Percentiles rank a stretch among this genome's conserved stretches.
Evolutionary conservation across 2,113 vertebrate species (phyloP).

Genomic region (Steatornis caripensis): DNA sequence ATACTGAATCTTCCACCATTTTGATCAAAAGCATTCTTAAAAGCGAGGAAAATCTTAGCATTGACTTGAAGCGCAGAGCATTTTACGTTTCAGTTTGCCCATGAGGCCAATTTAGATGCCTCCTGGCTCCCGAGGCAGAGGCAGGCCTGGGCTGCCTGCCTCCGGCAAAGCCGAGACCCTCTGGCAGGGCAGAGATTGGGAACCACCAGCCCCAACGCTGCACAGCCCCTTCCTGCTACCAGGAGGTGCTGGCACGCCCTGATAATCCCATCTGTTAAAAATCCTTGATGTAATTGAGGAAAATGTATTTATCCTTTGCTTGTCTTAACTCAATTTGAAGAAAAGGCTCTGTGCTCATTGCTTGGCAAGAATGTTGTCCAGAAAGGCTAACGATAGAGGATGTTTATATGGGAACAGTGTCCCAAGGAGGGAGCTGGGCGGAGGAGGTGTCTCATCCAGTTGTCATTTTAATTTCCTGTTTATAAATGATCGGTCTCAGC

Average conservation of each 20-base stretch:
- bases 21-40: not conserved
- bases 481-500: not conserved
- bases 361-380: not conserved
- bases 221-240: not conserved
- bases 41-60: not conserved
- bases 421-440: not conserved
- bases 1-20: not conserved
- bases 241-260: not conserved
- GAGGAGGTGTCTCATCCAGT: not conserved
- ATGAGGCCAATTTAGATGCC: not conserved
- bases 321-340: not conserved
- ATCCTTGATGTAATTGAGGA: not conserved
- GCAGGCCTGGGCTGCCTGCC: not conserved
- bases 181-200: not conserved
- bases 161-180: not conserved
- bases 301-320: conserved; percentile 18
- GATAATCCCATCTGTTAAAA: not conserved
- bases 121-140: rapidly evolving
- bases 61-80: not conserved
- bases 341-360: not conserved
- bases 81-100: not conserved
- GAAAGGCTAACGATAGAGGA: not conserved
- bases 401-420: not conserved
- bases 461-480: not conserved
- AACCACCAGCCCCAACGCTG: not conserved